Evolutionary conservation across 2,113 vertebrate genomes (phyloP), one percentile per base, ranked within the genome.

Genomic region (Philantomba maxwellii): DNA sequence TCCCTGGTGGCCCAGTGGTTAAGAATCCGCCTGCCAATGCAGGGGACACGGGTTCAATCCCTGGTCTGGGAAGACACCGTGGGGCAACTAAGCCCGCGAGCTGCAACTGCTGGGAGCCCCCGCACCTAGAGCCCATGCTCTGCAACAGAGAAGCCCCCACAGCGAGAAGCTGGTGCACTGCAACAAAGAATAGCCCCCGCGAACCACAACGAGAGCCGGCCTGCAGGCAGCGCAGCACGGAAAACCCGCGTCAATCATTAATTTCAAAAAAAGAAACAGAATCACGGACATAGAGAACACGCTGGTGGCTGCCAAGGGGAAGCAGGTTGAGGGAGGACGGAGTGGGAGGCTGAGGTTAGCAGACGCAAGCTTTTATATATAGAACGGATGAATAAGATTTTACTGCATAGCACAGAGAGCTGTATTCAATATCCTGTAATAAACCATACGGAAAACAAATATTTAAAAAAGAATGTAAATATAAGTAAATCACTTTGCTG

Each of bases 151-250:
- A 70, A 39, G n/a, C n/a, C 66, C 3, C n/a, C 9, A 5, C 19
- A 70, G n/a, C 3, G 19, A 70, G 66, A 23, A 23, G 66, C n/a
- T 5, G 66, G 66, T 0, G 17, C 64, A 1, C 2, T 12, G n/a
- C 66, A 6, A 1, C n/a, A 11, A 36, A 70, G 66, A 70, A 9
- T 2, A 39, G 19, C 66, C n/a, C 19, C 66, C 36, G 2, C 5
- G 5, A 39, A 21, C 66, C 66, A 11, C 64, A 21, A 9, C 10
- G 21, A 70, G 66, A 70, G 66, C 19, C 2, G 5, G n/a, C n/a
- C 19, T 12, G n/a, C n/a, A 23, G 4, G 19, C 66, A 39, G n/a
- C 6, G n/a, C 10, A 11, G n/a, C 66, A 23, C 23, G 66, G n/a
- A 39, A 23, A 66, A 12, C 19, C 66, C n/a, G 1, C 0, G 10